These are phyloP conservation scores for Atopsyche davidsoni DNA, from an alignment of 1,140 invertebrate species.

Conservation along the genomic window DNA sequence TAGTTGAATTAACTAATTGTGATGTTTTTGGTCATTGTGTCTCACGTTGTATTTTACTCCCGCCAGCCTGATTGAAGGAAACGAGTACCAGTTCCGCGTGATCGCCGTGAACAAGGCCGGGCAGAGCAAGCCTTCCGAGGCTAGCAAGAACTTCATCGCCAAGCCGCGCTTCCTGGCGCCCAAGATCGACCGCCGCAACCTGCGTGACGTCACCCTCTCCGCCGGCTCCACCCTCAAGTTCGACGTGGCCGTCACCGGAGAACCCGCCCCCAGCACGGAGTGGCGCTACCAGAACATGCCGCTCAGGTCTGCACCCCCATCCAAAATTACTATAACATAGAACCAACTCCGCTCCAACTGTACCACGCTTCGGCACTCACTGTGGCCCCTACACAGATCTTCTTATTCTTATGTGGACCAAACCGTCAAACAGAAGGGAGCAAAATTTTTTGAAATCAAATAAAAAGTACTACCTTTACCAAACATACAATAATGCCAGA, in stretches of 20 bases:
- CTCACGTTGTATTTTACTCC: slow-evolving; percentile 15
- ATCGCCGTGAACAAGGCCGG: slow-evolving; percentile 94
- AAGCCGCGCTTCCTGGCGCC: slow-evolving; percentile 90
- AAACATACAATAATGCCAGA: too few species aligned
- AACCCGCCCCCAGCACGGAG: slow-evolving; percentile 83
- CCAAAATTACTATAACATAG: too few species aligned
- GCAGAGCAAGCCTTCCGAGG: slow-evolving; percentile 78
- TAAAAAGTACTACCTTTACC: too few species aligned
- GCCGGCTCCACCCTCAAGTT: slow-evolving; percentile 88
- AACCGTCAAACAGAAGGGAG: too few species aligned
- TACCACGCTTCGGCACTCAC: too few species aligned
- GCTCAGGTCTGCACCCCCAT: slow-evolving; percentile 31
- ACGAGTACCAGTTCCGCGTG: slow-evolving; percentile 98
- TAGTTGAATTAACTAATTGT: background rate
- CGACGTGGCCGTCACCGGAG: slow-evolving; percentile 85
- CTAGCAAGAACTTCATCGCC: slow-evolving; percentile 83
- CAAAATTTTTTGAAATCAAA: too few species aligned
- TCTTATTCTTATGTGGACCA: too few species aligned
- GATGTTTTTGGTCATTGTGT: background rate
- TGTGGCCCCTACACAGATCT: too few species aligned
- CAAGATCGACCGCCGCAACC: slow-evolving; percentile 88
- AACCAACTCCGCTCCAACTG: too few species aligned
- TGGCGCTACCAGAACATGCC: slow-evolving; percentile 66
- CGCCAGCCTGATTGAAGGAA: slow-evolving; percentile 80
- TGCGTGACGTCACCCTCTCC: slow-evolving; percentile 84